Percentiles rank a stretch among this genome's conserved stretches.
These are phyloP conservation scores for Polyommatus iphigenia DNA, from an alignment of 2,888 invertebrate genomes.

Conservation along the genomic window DNA sequence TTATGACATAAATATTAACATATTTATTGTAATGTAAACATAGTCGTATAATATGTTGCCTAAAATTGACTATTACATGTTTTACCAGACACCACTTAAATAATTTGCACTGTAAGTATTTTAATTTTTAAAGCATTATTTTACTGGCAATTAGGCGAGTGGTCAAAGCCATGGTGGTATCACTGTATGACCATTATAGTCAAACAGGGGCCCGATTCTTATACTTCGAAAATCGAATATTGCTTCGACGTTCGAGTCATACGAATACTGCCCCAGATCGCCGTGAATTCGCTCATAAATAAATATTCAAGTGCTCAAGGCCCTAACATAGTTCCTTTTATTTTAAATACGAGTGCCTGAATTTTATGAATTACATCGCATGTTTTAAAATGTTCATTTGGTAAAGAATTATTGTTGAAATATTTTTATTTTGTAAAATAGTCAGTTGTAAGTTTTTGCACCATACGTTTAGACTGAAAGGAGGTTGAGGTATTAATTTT, in stretches of 20 bases:
- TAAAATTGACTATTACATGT: conserved; percentile 2
- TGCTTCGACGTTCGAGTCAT: not conserved
- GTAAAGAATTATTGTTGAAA: not conserved
- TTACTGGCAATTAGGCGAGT: not conserved
- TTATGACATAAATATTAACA: no score
- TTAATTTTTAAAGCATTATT: not conserved
- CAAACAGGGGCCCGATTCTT: not conserved
- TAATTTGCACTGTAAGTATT: not conserved
- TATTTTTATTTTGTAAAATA: conserved; percentile 25
- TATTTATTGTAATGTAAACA: not conserved
- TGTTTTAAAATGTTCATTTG: not conserved
- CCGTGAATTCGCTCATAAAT: not conserved
- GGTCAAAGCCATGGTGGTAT: no score
- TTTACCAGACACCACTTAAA: not conserved
- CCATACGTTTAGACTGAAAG: conserved; percentile 28
- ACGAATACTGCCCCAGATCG: not conserved
- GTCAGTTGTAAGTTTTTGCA: conserved; percentile 30
- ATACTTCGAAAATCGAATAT: not conserved
- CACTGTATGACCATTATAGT: not conserved
- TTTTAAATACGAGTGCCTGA: not conserved
- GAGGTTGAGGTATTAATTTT: conserved; percentile 17
- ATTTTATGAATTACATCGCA: not conserved
- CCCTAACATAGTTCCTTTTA: not conserved
- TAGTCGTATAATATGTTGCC: not conserved
- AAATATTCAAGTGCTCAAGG: not conserved